Base-by-base conservation (phyloP, 2,113 vertebrate species). In the Oncorhynchus clarkii region DNA sequence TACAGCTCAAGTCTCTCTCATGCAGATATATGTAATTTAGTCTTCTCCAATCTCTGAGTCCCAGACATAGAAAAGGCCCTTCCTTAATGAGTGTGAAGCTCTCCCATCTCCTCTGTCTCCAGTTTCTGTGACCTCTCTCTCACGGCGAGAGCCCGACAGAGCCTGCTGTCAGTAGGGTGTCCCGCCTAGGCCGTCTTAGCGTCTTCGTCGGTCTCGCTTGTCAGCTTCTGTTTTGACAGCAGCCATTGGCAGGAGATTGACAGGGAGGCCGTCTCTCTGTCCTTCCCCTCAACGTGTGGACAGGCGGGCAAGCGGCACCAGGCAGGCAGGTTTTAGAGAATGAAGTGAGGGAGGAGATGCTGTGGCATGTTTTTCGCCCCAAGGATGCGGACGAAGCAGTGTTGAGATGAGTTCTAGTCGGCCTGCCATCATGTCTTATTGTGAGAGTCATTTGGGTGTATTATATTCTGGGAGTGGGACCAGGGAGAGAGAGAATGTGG, bases 211-310 rank as follows among this genome's bases (percentile, higher is more conserved):
- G 49, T 7, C 51, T 31, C 54, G 54, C 71, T 45, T 16, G n/a
- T 24, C 59, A 64, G 51, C 7, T 14, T 5, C 12, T 74, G 72
- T 66, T 74, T 66, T 74, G 60, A 74, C 72, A 74, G 24, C 34
- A 26, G 22, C 65, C 57, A 51, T 27, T 74, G 72, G 14, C 51
- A 54, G 51, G 51, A 54, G 51, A 54, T 5, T 54, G 51, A 54
- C 51, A 7, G 4, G 51, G 31, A 12, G 65, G n/a, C 39, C 39
- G 34, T 26, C 29, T 49, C 64, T 31, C 64, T 73, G 20, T 24
- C 59, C 59, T 62, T 62, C n/a, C 59, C n/a, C 8, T 34, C 8
- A 29, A 12, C 29, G 16, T 57, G n/a, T 11, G 49, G 4, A 13
- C 66, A 48, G 18, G 64, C n/a, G 74, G 39, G 39, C 51, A 4